phyloP scores from a whole-genome alignment of 2,113 vertebrate species.

The Ellobius talpinus region DNA sequence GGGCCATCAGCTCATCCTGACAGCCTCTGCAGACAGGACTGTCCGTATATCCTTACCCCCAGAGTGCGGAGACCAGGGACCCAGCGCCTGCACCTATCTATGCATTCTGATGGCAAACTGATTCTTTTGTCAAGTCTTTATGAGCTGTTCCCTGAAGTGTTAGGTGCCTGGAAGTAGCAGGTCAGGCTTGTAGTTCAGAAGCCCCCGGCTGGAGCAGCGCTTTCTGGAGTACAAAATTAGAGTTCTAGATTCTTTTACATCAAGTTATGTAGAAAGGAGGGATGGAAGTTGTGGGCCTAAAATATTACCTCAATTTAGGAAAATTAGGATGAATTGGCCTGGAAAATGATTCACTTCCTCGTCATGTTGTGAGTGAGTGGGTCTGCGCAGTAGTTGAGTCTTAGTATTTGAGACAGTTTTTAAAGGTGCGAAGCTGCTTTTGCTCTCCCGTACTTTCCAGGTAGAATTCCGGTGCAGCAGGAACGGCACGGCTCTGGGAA shows the following conservation, averaged over 20 bases:
- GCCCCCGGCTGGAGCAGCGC: not conserved
- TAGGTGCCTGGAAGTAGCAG: not conserved
- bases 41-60: constrained; percentile 94
- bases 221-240: constrained; percentile 17
- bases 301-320: constrained; percentile 39
- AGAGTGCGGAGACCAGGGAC: not conserved
- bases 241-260: not conserved
- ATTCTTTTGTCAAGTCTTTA: constrained; percentile 30
- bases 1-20: constrained; percentile 88
- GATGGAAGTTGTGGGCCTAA: constrained; percentile 22
- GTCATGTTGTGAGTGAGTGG: not conserved
- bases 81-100: not conserved
- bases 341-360: constrained; percentile 18
- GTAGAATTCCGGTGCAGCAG: not conserved
- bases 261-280: not conserved
- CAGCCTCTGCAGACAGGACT: constrained; percentile 95
- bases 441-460: not conserved
- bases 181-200: constrained; percentile 38
- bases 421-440: not conserved
- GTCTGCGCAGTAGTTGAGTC: not conserved
- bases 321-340: constrained; percentile 5
- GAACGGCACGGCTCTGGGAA: not conserved
- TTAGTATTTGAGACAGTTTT: constrained; percentile 34
- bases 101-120: not conserved
- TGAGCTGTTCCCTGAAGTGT: constrained; percentile 39